Evolutionary conservation across 2,888 invertebrate genomes (phyloP).

Genomic region (Salticus scenicus): DNA sequence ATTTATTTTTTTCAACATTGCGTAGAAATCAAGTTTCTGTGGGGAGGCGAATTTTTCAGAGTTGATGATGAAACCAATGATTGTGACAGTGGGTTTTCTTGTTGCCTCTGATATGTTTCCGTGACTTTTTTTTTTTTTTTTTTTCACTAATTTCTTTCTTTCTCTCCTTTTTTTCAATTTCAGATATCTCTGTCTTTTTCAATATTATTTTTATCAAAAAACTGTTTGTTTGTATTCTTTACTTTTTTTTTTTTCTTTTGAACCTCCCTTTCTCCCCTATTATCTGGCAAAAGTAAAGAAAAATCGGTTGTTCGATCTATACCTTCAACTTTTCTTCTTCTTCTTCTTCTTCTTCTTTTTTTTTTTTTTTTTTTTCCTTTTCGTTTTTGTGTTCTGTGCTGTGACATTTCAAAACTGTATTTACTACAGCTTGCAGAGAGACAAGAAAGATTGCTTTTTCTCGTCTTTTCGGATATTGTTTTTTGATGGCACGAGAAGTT

Average conservation of each 20-base stretch:
- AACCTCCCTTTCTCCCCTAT: background rate
- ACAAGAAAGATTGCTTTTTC: background rate
- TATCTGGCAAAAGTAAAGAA: background rate
- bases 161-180: conserved; percentile 46
- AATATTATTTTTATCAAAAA: background rate
- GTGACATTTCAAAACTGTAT: conserved; percentile 7
- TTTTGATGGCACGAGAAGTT: background rate
- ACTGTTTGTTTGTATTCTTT: conserved; percentile 1
- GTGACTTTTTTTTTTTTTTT: conserved; percentile 16
- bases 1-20: too few species aligned
- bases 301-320: conserved; percentile 12
- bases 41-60: background rate
- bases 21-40: too few species aligned
- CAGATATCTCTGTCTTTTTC: conserved; percentile 14
- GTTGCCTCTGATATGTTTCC: conserved; percentile 53
- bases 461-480: background rate
- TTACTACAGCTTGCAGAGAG: background rate
- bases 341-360: background rate
- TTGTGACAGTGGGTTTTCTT: conserved; percentile 63
- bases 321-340: background rate
- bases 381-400: background rate
- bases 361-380: background rate
- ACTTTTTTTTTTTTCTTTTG: background rate
- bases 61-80: conserved; percentile 65
- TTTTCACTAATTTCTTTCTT: conserved; percentile 21